phyloP scores from a whole-genome alignment of 2,888 invertebrate genomes.

The Lithophane ornitopus region DNA sequence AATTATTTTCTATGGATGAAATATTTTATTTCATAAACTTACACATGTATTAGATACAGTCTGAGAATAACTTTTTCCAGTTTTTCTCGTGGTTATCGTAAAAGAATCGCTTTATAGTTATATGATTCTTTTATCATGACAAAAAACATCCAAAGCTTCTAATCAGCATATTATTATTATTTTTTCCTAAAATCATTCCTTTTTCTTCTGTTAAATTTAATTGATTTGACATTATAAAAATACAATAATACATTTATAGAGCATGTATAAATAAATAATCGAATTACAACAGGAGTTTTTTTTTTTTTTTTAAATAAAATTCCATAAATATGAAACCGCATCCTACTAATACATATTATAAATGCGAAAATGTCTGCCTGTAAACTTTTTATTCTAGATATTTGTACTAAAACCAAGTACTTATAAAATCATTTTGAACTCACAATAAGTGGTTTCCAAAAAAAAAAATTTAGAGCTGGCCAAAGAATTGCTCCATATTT shows the following conservation, averaged over 20 bases:
- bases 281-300: neutral
- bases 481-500: neutral
- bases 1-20: conserved; percentile 1
- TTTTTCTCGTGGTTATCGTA: neutral
- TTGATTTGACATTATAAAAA: neutral
- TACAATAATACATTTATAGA: neutral
- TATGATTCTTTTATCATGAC: neutral
- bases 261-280: neutral
- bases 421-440: too few species aligned
- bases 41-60: neutral
- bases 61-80: neutral
- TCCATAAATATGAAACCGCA: neutral
- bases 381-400: too few species aligned
- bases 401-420: too few species aligned
- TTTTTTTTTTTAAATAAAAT: neutral
- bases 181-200: neutral
- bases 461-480: too few species aligned
- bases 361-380: too few species aligned
- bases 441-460: too few species aligned
- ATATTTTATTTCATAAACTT: conserved; percentile 3
- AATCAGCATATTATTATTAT: neutral
- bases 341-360: too few species aligned
- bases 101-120: neutral
- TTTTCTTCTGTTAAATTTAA: neutral
- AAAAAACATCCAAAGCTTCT: neutral